phyloP scores from a whole-genome alignment of 2,113 vertebrate species.

The Gracilinanus agilis region DNA sequence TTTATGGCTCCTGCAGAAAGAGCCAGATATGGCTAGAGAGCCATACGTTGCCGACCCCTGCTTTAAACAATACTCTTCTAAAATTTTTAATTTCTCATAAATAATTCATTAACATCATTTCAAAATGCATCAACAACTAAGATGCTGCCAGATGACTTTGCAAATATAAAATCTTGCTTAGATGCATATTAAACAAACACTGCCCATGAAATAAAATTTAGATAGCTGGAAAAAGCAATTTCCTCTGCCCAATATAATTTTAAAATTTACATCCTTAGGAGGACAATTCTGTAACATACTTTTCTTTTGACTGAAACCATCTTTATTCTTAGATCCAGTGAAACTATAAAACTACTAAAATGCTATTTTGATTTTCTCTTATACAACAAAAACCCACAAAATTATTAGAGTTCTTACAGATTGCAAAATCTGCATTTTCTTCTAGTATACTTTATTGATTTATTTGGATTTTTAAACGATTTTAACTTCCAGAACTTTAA shows the following conservation, averaged over 20 bases:
- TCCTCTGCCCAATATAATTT: neutral
- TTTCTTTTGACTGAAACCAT: neutral
- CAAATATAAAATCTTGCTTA: neutral
- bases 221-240: neutral
- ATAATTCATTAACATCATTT: neutral
- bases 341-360: neutral
- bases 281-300: neutral
- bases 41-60: no score
- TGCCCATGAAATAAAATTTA: neutral
- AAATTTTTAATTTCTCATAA: neutral
- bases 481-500: neutral
- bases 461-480: neutral
- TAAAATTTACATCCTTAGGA: neutral
- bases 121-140: neutral
- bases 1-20: no score
- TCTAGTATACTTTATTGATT: neutral
- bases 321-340: neutral
- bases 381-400: neutral
- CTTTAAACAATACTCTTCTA: neutral
- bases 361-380: neutral
- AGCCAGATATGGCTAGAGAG: no score
- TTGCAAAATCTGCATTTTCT: neutral
- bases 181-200: neutral
- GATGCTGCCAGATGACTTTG: neutral
- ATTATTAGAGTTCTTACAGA: neutral